phyloP scores from a whole-genome alignment of 92 coral and sea anemone genomes.

The Heliopora coerulea region DNA sequence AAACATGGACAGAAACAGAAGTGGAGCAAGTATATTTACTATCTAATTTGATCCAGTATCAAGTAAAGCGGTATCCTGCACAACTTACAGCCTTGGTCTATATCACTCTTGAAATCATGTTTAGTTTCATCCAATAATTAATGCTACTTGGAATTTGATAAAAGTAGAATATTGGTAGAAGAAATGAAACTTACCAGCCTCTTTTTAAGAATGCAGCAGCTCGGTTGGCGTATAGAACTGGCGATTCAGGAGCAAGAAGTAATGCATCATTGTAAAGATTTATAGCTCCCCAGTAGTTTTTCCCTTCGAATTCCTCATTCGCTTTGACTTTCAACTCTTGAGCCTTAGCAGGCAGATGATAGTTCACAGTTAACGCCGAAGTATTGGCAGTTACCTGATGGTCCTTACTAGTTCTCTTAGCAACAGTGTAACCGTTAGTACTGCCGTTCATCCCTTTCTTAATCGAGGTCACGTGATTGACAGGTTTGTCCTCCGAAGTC shows the following conservation, averaged over 20 bases:
- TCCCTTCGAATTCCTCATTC: slow-evolving; percentile 89
- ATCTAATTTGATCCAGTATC: no score
- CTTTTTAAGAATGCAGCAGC: slow-evolving; percentile 96
- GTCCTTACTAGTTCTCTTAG: slow-evolving; percentile 13
- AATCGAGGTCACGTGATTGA: slow-evolving; percentile 11
- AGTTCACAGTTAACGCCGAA: slow-evolving; percentile 16
- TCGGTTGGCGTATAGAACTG: slow-evolving; percentile 89
- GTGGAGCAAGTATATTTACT: no score
- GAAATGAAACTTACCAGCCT: slow-evolving; percentile 69
- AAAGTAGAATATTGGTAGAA: not conserved
- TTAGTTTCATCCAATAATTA: no score
- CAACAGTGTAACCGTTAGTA: slow-evolving; percentile 77
- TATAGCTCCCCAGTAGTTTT: slow-evolving; percentile 96
- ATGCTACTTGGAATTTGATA: no score
- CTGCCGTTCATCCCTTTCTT: slow-evolving; percentile 59
- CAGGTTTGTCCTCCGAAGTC: slow-evolving; percentile 45
- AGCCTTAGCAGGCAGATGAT: slow-evolving; percentile 74
- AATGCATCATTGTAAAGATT: slow-evolving; percentile 90
- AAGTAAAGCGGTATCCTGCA: no score
- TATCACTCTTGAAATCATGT: no score
- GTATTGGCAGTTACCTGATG: not conserved
- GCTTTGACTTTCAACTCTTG: slow-evolving; percentile 71
- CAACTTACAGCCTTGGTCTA: no score
- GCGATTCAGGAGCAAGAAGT: slow-evolving; percentile 71
- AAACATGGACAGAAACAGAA: no score